phyloP scores from a whole-genome alignment of 2,888 invertebrate genomes.

The Spisula subtruncata region DNA sequence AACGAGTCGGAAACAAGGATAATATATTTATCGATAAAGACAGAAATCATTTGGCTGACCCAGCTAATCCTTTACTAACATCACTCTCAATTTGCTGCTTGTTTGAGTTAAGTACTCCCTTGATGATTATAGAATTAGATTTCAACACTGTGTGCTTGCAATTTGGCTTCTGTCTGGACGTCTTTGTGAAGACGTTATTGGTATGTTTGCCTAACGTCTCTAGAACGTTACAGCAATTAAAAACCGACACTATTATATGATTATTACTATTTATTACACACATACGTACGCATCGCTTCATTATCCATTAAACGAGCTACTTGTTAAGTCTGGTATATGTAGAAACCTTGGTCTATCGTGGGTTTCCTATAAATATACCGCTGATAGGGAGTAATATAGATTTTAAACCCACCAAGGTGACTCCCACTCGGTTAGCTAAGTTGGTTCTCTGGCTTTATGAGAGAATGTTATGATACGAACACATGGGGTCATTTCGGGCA shows the following conservation, averaged over 20 bases:
- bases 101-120: conserved; percentile 15
- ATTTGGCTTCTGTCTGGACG: not conserved
- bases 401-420: not conserved
- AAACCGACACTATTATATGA: not conserved
- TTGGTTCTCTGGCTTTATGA: too few relatives aligned
- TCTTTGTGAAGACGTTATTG: conserved; percentile 8
- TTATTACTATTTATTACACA: not conserved
- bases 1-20: not conserved
- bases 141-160: not conserved
- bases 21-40: not conserved
- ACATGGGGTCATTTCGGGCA: too few relatives aligned
- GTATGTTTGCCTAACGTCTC: not conserved
- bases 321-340: not conserved
- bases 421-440: too few relatives aligned
- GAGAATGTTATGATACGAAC: too few relatives aligned
- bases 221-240: not conserved
- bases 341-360: not conserved
- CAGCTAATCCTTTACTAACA: conserved; percentile 21
- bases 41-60: not conserved
- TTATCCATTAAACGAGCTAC: conserved; percentile 4
- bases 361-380: not conserved
- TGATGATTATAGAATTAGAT: not conserved
- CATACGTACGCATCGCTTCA: not conserved
- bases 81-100: conserved; percentile 5
- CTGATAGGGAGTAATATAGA: not conserved